Conservation (phyloP, 2,888 invertebrate species). For the Cylloceria caligata region DNA sequence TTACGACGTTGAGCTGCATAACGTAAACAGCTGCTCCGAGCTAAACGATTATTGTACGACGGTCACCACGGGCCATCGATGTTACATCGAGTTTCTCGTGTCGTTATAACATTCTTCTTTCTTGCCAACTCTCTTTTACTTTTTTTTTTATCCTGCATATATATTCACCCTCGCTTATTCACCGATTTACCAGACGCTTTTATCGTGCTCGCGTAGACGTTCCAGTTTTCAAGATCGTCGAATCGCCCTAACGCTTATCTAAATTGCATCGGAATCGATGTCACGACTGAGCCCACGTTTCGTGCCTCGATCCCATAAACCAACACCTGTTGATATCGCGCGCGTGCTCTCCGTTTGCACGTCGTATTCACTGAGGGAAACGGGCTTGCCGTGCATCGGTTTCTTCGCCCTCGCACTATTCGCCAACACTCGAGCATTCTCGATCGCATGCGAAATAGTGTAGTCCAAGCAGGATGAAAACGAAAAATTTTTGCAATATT, state of each 20-base stretch:
- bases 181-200: constrained; percentile 72
- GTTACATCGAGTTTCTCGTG: constrained; percentile 51
- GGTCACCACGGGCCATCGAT: constrained; percentile 8
- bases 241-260: constrained; percentile 81
- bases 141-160: constrained; percentile 35
- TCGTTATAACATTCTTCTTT: constrained; percentile 55
- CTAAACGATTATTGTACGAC: constrained; percentile 59
- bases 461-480: background rate
- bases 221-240: constrained; percentile 78
- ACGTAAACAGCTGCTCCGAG: constrained; percentile 61
- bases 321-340: constrained; percentile 81
- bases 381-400: constrained; percentile 28
- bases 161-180: constrained; percentile 49
- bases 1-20: constrained; percentile 45
- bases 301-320: constrained; percentile 81
- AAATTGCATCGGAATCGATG: constrained; percentile 84
- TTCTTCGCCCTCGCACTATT: constrained; percentile 48
- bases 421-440: background rate
- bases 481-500: no score
- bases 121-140: constrained; percentile 16
- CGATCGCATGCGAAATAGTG: background rate
- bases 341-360: constrained; percentile 64
- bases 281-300: constrained; percentile 78
- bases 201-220: constrained; percentile 71
- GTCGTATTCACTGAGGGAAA: constrained; percentile 1